A percentile compares a stretch with the other conserved stretches of the same genome.
phyloP scores from a whole-genome alignment of 2,113 vertebrate genomes.

The Poeciliopsis turrubarensis region DNA sequence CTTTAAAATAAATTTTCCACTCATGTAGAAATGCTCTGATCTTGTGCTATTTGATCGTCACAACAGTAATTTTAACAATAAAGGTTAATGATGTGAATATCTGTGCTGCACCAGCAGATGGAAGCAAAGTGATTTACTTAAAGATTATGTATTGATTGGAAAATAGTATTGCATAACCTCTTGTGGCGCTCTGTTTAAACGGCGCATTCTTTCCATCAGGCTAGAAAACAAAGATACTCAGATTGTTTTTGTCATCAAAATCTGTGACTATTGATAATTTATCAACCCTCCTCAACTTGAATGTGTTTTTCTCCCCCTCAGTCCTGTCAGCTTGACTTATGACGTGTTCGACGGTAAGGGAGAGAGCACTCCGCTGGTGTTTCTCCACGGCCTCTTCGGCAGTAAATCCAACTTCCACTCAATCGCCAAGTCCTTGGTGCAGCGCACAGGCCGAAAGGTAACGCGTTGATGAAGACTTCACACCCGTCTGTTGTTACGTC shows the following conservation, averaged over 20 bases:
- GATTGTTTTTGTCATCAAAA: not conserved
- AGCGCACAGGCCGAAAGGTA: slow-evolving; percentile 88
- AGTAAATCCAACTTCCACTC: slow-evolving; percentile 90
- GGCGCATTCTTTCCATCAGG: not conserved
- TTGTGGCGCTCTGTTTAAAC: not conserved
- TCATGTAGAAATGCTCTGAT: no score
- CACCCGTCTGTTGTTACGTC: slow-evolving; percentile 5
- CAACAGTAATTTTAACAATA: not conserved
- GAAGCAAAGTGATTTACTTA: slow-evolving; percentile 9
- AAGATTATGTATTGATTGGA: no score
- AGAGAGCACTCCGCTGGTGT: slow-evolving; percentile 83
- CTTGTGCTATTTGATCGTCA: not conserved
- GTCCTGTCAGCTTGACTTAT: slow-evolving; percentile 82
- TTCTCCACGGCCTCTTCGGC: slow-evolving; percentile 94
- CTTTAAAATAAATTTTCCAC: not conserved
- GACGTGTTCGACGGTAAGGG: slow-evolving; percentile 78
- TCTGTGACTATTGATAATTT: not conserved
- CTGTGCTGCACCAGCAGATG: slow-evolving; percentile 25
- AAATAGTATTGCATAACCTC: not conserved
- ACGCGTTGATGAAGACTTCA: slow-evolving; percentile 56
- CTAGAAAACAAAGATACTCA: no score
- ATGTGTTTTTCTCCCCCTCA: slow-evolving; percentile 49
- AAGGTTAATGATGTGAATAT: not conserved
- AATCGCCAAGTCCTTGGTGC: slow-evolving; percentile 86
- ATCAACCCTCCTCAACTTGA: not conserved